phyloP scores from a whole-genome alignment of 2,113 vertebrate genomes.

The Meleagris gallopavo region DNA sequence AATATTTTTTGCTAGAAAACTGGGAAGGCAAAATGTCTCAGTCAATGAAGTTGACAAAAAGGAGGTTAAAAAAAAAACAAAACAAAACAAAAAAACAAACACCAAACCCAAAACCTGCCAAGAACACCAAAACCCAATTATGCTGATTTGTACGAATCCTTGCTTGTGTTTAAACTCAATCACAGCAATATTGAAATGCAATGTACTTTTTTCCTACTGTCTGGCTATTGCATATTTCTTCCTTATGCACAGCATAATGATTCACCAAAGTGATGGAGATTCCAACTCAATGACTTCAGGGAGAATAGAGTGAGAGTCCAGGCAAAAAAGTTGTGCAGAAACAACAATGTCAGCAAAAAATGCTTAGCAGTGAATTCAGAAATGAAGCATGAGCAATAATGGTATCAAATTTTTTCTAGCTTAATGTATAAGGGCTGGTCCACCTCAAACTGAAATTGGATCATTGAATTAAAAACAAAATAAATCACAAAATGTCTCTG shows the following conservation, averaged over 20 bases:
- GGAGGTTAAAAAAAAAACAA: neutral
- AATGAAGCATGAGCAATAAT: neutral
- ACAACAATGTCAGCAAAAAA: constrained; percentile 40
- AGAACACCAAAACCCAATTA: neutral
- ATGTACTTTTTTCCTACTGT: neutral
- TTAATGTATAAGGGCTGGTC: neutral
- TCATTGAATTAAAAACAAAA: neutral
- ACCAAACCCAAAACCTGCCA: accelerated
- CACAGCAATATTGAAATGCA: neutral
- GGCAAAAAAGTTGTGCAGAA: neutral
- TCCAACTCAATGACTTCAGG: constrained; percentile 51
- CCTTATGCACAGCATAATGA: neutral
- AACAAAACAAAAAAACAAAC: no score
- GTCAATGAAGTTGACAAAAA: neutral
- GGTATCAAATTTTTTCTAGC: neutral
- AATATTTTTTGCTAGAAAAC: neutral
- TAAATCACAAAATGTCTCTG: neutral
- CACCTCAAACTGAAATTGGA: neutral
- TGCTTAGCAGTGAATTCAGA: neutral
- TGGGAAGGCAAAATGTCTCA: accelerated
- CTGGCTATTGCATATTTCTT: constrained; percentile 12
- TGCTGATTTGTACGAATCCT: neutral
- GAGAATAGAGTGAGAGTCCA: constrained; percentile 15
- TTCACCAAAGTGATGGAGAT: constrained; percentile 41
- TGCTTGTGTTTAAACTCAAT: neutral